Evolutionary conservation across 1,140 invertebrate genomes (phyloP), one percentile per base, ranked within the genome.

Genomic region (Choristoneura fumiferana): DNA sequence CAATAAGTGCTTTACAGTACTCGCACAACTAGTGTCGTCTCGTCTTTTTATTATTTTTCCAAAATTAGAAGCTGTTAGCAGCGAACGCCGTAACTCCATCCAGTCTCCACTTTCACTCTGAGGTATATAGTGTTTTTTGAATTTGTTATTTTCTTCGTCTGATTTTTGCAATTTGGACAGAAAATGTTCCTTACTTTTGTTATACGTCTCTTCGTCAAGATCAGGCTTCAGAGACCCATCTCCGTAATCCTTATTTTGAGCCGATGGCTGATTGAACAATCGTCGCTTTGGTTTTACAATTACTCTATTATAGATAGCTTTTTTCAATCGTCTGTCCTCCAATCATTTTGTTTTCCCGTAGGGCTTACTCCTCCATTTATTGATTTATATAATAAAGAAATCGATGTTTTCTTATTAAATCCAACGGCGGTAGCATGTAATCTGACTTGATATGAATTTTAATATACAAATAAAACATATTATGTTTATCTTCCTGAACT

Each of bases 41-140:
- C 55, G 37, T 9, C 34, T 62, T 62, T 62, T 62, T 8, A 55
- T 57, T 29, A 62, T 52, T 62, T 36, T 57, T 2, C 54, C 60
- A 35, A 62, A 62, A 33, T 49, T 57, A 6, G 60, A 62, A 13
- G 60, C 38, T 43, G 60, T 62, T 38, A 62, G 12, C 8, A 55
- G 15, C 4, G 22, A 52, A 33, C 60, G 57, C 9, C 60, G 17
- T 13, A 57, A 14, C 29, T 62, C 60, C 15, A 62, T 29, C 60
- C 60, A 62, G n/a, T 57, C 54, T 9, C 60, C 43, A 22, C 38
- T 35, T n/a, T 62, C 33, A 5, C 54, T 45, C 18, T 57, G 60
- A 9, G 35, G 55, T 33, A 49, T 49, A 4, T 54, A 58, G 5
- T 0, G 14, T 45, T 52, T 40, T 52, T 62, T n/a, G 9, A 62